Evolutionary conservation across 2,797 vertebrate genomes (phyloP).

Genomic region (Tenualosa ilisha): DNA sequence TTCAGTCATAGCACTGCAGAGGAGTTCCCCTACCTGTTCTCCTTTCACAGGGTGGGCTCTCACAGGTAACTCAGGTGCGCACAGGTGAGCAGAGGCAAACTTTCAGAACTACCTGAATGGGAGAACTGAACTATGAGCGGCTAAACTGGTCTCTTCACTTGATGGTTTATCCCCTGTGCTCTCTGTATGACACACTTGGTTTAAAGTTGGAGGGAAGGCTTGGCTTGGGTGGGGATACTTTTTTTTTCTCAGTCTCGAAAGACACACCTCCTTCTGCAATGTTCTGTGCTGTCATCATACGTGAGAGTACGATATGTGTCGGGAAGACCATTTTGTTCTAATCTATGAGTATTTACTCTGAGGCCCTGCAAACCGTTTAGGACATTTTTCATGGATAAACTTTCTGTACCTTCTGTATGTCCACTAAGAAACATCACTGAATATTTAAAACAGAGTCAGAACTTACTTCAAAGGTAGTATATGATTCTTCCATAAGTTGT

Average conservation of each 20-base stretch:
- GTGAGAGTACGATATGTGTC: not conserved
- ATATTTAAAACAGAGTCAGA: not conserved
- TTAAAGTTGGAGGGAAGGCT: conserved; percentile 68
- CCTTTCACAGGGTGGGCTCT: not conserved
- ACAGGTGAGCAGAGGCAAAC: not conserved
- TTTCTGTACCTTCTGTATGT: not conserved
- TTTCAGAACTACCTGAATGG: not conserved
- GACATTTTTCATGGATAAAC: not conserved
- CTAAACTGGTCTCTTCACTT: conserved; percentile 43
- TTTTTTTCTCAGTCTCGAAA: conserved; percentile 40
- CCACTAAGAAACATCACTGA: not conserved
- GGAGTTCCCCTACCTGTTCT: not conserved
- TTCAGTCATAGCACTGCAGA: not conserved
- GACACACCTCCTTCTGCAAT: conserved; percentile 72
- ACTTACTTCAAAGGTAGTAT: not conserved
- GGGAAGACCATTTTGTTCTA: not conserved
- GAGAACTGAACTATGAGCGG: conserved; percentile 27
- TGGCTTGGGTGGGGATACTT: conserved; percentile 67
- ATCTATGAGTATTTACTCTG: not conserved
- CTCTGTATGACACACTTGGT: conserved; percentile 61
- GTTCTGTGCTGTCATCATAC: conserved; percentile 24
- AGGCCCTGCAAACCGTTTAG: not conserved
- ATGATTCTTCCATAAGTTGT: not conserved
- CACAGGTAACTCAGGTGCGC: not conserved
- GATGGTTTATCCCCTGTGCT: conserved; percentile 53